Conservation (phyloP, 2,113 vertebrate species). For the Heterochromis multidens region DNA sequence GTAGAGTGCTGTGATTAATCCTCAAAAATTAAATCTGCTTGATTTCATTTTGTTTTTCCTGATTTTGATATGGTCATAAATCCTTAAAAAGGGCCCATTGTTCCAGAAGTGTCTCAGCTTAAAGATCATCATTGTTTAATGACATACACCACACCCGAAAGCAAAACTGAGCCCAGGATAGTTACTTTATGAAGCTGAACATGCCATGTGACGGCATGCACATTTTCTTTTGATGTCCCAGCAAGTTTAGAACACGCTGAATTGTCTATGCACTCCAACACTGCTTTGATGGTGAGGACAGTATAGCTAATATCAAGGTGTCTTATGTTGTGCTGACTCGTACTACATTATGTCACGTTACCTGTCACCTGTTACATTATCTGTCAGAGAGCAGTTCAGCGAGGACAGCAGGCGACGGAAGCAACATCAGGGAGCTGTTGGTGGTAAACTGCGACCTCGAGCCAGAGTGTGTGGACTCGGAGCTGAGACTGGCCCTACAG, state of each 20-base stretch:
- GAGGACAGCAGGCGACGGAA: constrained; percentile 66
- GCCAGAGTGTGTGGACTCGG: constrained; percentile 79
- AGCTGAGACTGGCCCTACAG: constrained; percentile 87
- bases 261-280: neutral
- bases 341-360: neutral
- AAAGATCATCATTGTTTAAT: constrained; percentile 1
- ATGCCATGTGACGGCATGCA: neutral
- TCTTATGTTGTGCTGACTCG: neutral
- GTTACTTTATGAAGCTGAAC: neutral
- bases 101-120: neutral
- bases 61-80: neutral
- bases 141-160: neutral
- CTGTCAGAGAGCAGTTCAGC: constrained; percentile 76
- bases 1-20: neutral
- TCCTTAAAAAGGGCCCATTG: neutral
- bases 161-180: neutral
- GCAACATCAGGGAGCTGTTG: constrained; percentile 79
- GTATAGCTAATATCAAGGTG: neutral
- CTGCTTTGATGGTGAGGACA: neutral
- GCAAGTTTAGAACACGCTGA: neutral
- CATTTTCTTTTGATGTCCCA: neutral
- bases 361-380: too few relatives aligned
- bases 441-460: constrained; percentile 93
- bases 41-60: neutral
- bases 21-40: neutral